Conservation (phyloP, 1,140 invertebrate species). For the Hesperophylax magnus region DNA sequence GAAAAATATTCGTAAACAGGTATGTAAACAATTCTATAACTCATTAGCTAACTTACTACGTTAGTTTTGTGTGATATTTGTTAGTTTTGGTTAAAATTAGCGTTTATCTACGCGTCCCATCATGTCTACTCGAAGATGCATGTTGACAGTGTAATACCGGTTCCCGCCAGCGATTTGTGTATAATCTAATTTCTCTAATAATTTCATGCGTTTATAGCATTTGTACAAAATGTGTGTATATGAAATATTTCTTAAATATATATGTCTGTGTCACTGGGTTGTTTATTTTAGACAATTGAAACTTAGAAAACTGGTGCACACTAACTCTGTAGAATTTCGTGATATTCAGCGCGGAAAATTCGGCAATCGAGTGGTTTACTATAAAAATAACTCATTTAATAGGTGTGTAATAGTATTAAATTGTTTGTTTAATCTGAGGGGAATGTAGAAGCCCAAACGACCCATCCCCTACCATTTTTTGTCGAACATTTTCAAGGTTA, state of each 20-base stretch:
- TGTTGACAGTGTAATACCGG: slow-evolving; percentile 30
- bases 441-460: not conserved
- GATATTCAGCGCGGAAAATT: not conserved
- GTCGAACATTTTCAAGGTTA: not conserved
- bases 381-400: too few species aligned
- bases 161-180: slow-evolving; percentile 19
- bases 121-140: slow-evolving; percentile 1
- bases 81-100: not conserved
- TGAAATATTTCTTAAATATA: not conserved
- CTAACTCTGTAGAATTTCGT: not conserved
- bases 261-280: not conserved
- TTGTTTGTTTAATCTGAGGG: too few species aligned
- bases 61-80: not conserved
- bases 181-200: not conserved
- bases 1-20: not conserved
- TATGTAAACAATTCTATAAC: not conserved
- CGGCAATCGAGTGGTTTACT: not conserved
- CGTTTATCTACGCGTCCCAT: slow-evolving; percentile 2
- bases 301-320: not conserved
- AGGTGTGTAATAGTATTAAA: too few species aligned
- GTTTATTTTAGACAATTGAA: not conserved
- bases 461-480: not conserved
- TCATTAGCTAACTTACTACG: not conserved
- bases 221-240: not conserved
- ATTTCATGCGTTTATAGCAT: not conserved